A percentile compares a stretch with the other conserved stretches of the same genome.
Conservation (phyloP, 2,797 vertebrate genomes). For the Lepidocolaptes lacrymiger region DNA sequence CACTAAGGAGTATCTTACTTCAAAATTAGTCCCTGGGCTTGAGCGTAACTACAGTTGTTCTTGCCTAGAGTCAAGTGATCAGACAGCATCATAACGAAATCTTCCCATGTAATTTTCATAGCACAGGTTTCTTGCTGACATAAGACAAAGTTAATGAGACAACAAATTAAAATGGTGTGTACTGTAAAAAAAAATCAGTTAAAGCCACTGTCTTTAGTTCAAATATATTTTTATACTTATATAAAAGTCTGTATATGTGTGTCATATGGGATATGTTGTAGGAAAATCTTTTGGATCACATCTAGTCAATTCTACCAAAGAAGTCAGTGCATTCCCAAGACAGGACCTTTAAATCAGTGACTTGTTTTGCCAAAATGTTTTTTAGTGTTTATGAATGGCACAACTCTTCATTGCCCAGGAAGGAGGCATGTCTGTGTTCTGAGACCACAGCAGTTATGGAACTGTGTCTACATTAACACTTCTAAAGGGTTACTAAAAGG, state of each 20-base stretch:
- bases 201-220: background rate
- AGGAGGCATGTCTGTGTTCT: background rate
- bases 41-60: background rate
- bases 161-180: fast-evolving
- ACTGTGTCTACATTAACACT: background rate
- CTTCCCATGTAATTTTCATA: background rate
- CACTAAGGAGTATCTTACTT: background rate
- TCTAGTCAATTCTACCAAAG: background rate
- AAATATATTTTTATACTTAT: background rate
- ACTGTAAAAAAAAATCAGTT: background rate
- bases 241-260: fast-evolving
- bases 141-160: background rate
- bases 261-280: background rate
- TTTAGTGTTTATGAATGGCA: background rate
- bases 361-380: background rate
- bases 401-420: background rate
- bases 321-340: background rate
- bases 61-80: background rate
- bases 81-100: background rate
- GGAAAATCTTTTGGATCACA: background rate
- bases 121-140: background rate
- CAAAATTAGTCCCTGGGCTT: background rate
- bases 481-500: background rate
- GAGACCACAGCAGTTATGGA: background rate
- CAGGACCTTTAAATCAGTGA: background rate